Percentiles rank a stretch among this genome's conserved stretches.
These are phyloP conservation scores for Oryctes rhinoceros DNA, from an alignment of 1,140 invertebrate genomes.

Conservation along the genomic window DNA sequence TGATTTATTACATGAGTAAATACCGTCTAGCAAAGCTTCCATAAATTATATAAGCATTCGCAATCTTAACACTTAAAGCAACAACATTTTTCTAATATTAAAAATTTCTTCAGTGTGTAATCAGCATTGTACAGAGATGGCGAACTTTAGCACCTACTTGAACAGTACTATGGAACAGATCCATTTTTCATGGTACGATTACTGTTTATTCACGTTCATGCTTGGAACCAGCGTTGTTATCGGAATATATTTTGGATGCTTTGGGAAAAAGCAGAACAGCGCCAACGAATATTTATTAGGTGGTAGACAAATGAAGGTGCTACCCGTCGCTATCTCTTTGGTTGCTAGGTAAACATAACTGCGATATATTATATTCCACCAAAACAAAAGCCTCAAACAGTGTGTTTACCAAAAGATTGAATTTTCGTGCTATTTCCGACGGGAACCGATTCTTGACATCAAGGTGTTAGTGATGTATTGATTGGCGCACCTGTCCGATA, in stretches of 20 bases:
- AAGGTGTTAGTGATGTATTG: too few species aligned
- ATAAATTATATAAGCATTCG: too few species aligned
- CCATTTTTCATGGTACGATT: slow-evolving; percentile 64
- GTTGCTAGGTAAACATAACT: slow-evolving; percentile 43
- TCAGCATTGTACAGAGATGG: neutral
- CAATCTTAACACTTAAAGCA: too few species aligned
- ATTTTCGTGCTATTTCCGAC: too few species aligned
- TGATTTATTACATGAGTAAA: too few species aligned
- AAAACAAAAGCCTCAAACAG: neutral
- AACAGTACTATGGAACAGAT: slow-evolving; percentile 15
- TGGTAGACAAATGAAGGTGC: slow-evolving; percentile 59
- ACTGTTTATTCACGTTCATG: slow-evolving; percentile 71
- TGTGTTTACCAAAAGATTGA: too few species aligned
- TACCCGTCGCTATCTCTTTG: slow-evolving; percentile 47
- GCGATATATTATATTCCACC: neutral
- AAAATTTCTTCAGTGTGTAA: too few species aligned
- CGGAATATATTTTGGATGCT: slow-evolving; percentile 81
- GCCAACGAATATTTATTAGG: slow-evolving; percentile 80
- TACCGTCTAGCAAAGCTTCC: too few species aligned
- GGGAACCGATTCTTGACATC: too few species aligned
- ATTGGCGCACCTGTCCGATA: too few species aligned
- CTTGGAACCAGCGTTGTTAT: slow-evolving; percentile 73
- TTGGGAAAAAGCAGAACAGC: slow-evolving; percentile 74
- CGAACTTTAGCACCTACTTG: neutral
- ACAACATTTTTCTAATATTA: too few species aligned